phyloP scores from a whole-genome alignment of 2,888 invertebrate species.

The Tanytarsus gracilentus region DNA sequence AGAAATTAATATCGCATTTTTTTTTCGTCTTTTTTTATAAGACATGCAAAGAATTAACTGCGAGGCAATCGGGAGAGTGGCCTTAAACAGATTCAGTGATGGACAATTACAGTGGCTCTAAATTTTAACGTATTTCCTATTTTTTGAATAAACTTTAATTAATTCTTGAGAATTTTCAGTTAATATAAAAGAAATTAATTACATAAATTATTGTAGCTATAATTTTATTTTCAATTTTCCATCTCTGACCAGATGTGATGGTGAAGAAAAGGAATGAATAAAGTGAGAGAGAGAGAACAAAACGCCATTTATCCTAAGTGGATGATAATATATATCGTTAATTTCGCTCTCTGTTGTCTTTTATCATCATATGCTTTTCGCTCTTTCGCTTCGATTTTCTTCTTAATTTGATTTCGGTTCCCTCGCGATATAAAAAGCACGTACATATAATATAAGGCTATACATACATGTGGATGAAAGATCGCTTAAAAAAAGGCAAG shows the following conservation, averaged over 20 bases:
- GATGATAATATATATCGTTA: constrained; percentile 23
- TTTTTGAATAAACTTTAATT: no score
- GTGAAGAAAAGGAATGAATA: not conserved
- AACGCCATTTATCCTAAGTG: constrained; percentile 25
- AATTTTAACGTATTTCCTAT: no score
- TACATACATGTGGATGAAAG: constrained; percentile 1
- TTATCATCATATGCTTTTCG: constrained; percentile 5
- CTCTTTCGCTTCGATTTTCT: not conserved
- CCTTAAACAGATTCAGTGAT: no score
- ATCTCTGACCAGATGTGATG: not conserved
- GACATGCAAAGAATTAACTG: no score
- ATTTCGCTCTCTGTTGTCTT: constrained; percentile 5
- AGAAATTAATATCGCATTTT: no score
- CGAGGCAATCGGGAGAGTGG: no score
- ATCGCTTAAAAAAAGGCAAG: not conserved
- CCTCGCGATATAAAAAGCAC: no score
- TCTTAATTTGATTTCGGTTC: constrained; percentile 21
- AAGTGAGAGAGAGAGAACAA: constrained; percentile 3
- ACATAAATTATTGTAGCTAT: no score
- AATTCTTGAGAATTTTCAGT: no score
- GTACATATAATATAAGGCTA: constrained; percentile 9
- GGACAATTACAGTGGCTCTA: no score
- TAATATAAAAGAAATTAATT: constrained; percentile 6
- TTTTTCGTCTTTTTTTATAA: no score
- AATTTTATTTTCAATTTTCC: no score